Percentiles rank a stretch among this genome's conserved stretches.
These are phyloP conservation scores for Anarrhichthys ocellatus DNA, from an alignment of 2,113 vertebrate genomes.

Conservation along the genomic window DNA sequence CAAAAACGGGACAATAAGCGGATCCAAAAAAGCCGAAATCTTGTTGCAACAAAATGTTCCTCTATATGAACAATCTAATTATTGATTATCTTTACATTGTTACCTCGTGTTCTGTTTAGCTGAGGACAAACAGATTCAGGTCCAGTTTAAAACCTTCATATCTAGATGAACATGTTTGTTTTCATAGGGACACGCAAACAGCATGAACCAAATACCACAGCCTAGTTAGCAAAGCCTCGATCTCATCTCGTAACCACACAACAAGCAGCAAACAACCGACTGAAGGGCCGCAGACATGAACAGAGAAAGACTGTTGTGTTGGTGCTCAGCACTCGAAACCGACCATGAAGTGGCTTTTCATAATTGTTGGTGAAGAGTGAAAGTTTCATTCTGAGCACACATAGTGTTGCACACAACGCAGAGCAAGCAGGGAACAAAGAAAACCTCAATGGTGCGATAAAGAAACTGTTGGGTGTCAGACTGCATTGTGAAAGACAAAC, in stretches of 20 bases:
- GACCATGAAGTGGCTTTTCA: background rate
- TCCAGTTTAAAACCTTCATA: background rate
- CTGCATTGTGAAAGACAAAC: background rate
- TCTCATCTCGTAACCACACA: conserved; percentile 14
- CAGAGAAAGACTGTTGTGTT: no score
- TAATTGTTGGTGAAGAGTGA: conserved; percentile 27
- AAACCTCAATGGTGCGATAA: conserved; percentile 9
- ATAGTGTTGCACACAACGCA: background rate
- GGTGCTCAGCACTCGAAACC: conserved; percentile 14
- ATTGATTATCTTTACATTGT: background rate
- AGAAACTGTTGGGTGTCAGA: background rate
- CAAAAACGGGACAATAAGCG: no score
- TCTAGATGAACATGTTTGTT: background rate
- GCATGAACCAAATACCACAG: no score
- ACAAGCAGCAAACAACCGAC: background rate
- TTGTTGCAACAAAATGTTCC: background rate
- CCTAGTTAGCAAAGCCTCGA: background rate
- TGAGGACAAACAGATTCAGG: background rate
- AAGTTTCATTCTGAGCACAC: conserved; percentile 23
- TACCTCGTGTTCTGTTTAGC: background rate
- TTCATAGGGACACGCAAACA: background rate
- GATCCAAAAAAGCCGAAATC: background rate
- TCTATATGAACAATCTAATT: no score
- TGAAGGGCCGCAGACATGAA: background rate
- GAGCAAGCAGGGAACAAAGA: background rate